A percentile compares a stretch with the other conserved stretches of the same genome.
phyloP scores from a whole-genome alignment of 2,113 vertebrate genomes.

The Petromus typicus region DNA sequence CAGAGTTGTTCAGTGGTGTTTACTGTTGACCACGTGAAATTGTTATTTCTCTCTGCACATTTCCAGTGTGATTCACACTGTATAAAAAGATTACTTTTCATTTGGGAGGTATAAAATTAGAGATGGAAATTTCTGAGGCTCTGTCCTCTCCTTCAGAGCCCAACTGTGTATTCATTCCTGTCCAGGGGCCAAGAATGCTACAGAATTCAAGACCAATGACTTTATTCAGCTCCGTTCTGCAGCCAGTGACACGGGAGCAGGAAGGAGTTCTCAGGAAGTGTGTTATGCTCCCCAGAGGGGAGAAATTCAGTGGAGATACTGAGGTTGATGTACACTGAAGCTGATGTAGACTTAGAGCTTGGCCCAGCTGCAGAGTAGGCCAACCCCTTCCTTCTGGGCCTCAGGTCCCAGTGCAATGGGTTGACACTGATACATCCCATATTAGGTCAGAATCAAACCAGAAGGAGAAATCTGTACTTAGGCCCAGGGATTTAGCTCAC shows the following conservation, averaged over 20 bases:
- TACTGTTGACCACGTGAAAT: slow-evolving; percentile 15
- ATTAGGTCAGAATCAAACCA: not conserved
- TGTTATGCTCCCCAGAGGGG: not conserved
- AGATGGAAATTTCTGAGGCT: slow-evolving; percentile 3
- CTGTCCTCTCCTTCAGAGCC: not conserved
- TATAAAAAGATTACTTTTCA: slow-evolving; percentile 30
- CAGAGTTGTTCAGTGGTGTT: not conserved
- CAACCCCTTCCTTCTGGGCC: not conserved
- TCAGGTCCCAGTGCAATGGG: not conserved
- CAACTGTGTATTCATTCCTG: accelerated
- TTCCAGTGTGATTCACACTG: slow-evolving; percentile 41
- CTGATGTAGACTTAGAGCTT: not conserved
- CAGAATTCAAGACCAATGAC: not conserved
- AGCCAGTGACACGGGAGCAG: not conserved
- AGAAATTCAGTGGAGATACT: not conserved
- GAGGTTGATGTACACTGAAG: not conserved
- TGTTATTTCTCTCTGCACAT: slow-evolving; percentile 26
- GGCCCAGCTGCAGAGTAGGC: not conserved
- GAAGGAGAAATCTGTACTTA: not conserved
- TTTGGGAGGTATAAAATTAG: slow-evolving; percentile 13
- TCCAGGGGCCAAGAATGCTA: not conserved
- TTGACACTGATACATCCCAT: too few relatives aligned
- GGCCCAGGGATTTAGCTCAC: too few relatives aligned
- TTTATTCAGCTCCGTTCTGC: not conserved
- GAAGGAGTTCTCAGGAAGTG: not conserved